phyloP scores from a whole-genome alignment of 2,888 invertebrate genomes.

The Pterostichus madidus region DNA sequence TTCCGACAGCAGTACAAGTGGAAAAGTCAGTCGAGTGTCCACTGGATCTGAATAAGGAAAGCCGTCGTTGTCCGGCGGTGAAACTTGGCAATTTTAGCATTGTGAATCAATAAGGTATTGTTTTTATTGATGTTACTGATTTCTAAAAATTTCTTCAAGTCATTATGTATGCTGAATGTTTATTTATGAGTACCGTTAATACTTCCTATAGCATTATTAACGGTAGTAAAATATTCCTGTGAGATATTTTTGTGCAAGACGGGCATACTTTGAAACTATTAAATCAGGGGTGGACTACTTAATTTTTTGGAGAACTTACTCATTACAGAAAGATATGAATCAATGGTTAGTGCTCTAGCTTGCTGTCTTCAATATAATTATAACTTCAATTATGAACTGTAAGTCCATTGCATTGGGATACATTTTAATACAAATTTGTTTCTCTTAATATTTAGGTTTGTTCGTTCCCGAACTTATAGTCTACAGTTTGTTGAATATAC shows the following conservation, averaged over 20 bases:
- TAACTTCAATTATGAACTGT: too few species aligned
- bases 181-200: conserved; percentile 5
- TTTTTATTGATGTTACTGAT: background rate
- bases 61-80: conserved; percentile 4
- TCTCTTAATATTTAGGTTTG: too few species aligned
- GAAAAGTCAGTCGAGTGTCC: conserved; percentile 43
- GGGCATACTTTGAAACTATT: conserved; percentile 10
- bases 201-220: background rate
- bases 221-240: background rate
- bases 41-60: conserved; percentile 51
- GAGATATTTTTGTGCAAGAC: conserved; percentile 4
- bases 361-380: too few species aligned
- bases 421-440: too few species aligned
- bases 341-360: too few species aligned
- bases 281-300: background rate
- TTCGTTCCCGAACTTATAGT: too few species aligned
- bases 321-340: too few species aligned
- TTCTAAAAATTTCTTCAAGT: background rate
- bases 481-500: too few species aligned
- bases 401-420: too few species aligned
- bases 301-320: too few species aligned
- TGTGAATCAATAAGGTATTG: conserved; percentile 23
- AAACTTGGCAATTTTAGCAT: conserved; percentile 33
- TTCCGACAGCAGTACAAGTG: conserved; percentile 54
- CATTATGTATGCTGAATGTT: conserved; percentile 15